A percentile compares a stretch with the other conserved stretches of the same genome.
These are phyloP conservation scores for Stegana nigrithorax DNA, from an alignment of 2,888 invertebrate species.

Conservation along the genomic window DNA sequence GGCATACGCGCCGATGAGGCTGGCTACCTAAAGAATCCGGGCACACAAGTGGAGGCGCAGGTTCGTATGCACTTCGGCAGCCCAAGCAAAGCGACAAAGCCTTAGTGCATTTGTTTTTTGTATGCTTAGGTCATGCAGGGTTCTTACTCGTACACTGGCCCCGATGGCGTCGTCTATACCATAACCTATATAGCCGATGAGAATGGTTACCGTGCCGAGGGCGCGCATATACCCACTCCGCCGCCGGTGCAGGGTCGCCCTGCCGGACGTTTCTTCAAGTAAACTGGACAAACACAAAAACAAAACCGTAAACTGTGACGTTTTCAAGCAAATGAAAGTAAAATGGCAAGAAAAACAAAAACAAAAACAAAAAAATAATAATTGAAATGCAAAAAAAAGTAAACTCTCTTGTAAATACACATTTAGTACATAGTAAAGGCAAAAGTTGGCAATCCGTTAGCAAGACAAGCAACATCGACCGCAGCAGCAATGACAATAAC, in stretches of 20 bases:
- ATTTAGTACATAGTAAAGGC: too few species aligned
- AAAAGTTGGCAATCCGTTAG: too few species aligned
- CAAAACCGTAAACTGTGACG: too few species aligned
- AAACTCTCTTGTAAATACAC: too few species aligned
- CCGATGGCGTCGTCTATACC: conserved; percentile 72
- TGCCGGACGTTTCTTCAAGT: conserved; percentile 58
- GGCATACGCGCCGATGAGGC: conserved; percentile 75
- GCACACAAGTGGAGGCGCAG: conserved; percentile 72
- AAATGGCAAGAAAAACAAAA: too few species aligned
- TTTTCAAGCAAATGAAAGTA: too few species aligned
- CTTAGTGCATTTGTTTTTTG: background rate
- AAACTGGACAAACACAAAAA: too few species aligned
- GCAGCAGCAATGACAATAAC: too few species aligned
- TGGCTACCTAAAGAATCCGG: conserved; percentile 74
- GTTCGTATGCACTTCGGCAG: conserved; percentile 44
- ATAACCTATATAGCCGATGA: conserved; percentile 71
- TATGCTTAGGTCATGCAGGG: conserved; percentile 71
- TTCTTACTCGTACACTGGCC: conserved; percentile 72
- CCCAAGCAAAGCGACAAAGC: background rate
- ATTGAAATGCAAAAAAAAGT: too few species aligned
- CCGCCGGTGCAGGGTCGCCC: conserved; percentile 64
- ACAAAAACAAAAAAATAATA: too few species aligned
- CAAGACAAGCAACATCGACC: too few species aligned
- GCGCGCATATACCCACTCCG: conserved; percentile 69
- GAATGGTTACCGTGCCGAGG: conserved; percentile 70